Evolutionary conservation across 2,888 invertebrate species (phyloP).

Genomic region (Cryptus viduatorius): DNA sequence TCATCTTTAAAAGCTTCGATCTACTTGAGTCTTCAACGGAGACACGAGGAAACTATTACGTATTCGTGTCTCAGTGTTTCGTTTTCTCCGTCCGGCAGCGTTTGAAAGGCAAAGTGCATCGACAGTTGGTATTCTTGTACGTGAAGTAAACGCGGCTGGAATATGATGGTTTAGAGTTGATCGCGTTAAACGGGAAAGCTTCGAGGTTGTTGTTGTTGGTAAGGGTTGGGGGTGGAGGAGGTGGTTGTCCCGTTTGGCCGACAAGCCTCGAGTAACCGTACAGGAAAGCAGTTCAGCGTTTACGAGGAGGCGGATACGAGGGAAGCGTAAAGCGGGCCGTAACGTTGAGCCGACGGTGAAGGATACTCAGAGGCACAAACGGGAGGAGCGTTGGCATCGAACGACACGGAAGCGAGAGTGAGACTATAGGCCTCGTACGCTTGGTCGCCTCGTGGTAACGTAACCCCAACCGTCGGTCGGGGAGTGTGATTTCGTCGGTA

Average conservation of each 20-base stretch:
- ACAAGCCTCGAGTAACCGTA: not conserved
- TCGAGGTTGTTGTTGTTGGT: conserved; percentile 21
- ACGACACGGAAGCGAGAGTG: conserved; percentile 37
- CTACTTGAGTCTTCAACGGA: not conserved
- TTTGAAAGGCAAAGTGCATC: conserved; percentile 4
- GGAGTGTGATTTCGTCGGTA: conserved; percentile 74
- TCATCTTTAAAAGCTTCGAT: not conserved
- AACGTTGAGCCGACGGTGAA: conserved; percentile 73
- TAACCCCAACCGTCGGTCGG: conserved; percentile 12
- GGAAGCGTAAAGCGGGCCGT: conserved; percentile 67
- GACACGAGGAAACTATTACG: too few species aligned
- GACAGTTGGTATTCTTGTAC: not conserved
- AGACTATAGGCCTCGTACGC: conserved; percentile 47
- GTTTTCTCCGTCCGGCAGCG: not conserved
- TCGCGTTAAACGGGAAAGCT: conserved; percentile 43
- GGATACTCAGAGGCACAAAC: conserved; percentile 62
- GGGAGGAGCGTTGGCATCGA: conserved; percentile 9
- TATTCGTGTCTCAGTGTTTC: not conserved
- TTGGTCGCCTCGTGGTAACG: conserved; percentile 20
- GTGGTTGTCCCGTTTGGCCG: not conserved
- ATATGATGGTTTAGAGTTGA: conserved; percentile 43
- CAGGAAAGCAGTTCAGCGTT: conserved; percentile 18
- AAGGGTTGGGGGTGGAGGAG: not conserved
- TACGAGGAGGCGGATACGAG: conserved; percentile 44
- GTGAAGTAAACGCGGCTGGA: not conserved